Evolutionary conservation across 2,113 vertebrate species (phyloP).

Genomic region (Misgurnus anguillicaudatus): DNA sequence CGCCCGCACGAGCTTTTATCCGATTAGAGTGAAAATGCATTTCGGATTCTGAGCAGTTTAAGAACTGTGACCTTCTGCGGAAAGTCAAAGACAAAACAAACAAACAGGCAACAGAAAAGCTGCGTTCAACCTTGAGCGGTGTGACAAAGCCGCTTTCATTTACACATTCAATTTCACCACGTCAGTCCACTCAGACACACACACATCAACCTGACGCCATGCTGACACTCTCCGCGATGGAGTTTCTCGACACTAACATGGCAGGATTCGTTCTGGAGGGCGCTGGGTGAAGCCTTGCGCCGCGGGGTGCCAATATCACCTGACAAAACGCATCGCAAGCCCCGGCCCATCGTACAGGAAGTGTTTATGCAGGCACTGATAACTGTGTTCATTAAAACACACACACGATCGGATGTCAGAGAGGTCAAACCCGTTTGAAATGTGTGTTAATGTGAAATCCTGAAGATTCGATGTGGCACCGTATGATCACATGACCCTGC

Average conservation of each 20-base stretch:
- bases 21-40: not conserved
- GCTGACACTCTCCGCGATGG: conserved; percentile 17
- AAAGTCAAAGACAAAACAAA: conserved; percentile 18
- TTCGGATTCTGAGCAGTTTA: conserved; percentile 10
- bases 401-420: not conserved
- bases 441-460: conserved; percentile 10
- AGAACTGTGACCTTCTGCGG: conserved; percentile 18
- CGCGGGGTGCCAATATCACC: conserved; percentile 19
- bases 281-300: not conserved
- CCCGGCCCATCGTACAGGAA: not conserved
- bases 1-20: not conserved
- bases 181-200: conserved; percentile 33
- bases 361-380: not conserved
- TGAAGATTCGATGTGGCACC: not conserved
- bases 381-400: conserved; percentile 7
- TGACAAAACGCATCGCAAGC: conserved; percentile 14
- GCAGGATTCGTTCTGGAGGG: conserved; percentile 22
- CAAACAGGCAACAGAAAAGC: conserved; percentile 22
- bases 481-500: not conserved
- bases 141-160: conserved; percentile 45
- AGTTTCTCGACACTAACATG: conserved; percentile 25
- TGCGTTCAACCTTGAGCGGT: conserved; percentile 13
- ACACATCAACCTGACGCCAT: not conserved
- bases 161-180: conserved; percentile 34
- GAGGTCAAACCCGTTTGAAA: conserved; percentile 41